phyloP scores from a whole-genome alignment of 2,888 invertebrate species.

The Augochlorella aurata region DNA sequence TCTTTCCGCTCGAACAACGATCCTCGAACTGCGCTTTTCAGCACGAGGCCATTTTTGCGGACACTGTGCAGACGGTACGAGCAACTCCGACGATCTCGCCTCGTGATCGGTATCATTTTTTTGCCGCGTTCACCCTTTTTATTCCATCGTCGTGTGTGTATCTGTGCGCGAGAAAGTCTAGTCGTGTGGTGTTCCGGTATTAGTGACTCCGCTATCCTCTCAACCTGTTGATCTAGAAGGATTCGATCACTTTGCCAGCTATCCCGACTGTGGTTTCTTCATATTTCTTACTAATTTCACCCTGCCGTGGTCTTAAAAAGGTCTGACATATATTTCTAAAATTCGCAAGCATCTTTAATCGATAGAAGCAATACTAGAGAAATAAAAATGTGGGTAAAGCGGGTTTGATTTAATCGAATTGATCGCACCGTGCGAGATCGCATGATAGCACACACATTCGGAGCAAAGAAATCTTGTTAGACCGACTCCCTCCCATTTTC shows the following conservation, averaged over 20 bases:
- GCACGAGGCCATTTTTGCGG: background rate
- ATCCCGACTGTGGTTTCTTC: background rate
- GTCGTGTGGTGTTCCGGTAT: background rate
- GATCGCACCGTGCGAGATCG: background rate
- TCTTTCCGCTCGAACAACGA: slow-evolving; percentile 49
- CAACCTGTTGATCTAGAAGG: background rate
- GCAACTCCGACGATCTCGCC: background rate
- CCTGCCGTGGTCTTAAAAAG: background rate
- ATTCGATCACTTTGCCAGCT: background rate
- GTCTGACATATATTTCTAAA: too few species aligned
- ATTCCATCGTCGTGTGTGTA: background rate
- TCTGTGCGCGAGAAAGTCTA: background rate
- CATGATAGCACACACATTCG: background rate
- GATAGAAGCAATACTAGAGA: too few species aligned
- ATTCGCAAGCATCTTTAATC: too few species aligned
- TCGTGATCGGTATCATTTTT: background rate
- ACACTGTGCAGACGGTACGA: background rate
- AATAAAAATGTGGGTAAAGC: background rate
- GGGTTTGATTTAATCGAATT: background rate
- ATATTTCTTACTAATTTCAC: background rate
- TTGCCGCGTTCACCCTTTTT: background rate
- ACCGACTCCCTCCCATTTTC: background rate
- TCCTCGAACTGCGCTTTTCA: slow-evolving; percentile 4
- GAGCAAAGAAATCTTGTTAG: background rate
- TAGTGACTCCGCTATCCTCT: background rate